These are phyloP conservation scores for Cephus spinipes DNA, from an alignment of 2,888 invertebrate genomes.

Conservation along the genomic window DNA sequence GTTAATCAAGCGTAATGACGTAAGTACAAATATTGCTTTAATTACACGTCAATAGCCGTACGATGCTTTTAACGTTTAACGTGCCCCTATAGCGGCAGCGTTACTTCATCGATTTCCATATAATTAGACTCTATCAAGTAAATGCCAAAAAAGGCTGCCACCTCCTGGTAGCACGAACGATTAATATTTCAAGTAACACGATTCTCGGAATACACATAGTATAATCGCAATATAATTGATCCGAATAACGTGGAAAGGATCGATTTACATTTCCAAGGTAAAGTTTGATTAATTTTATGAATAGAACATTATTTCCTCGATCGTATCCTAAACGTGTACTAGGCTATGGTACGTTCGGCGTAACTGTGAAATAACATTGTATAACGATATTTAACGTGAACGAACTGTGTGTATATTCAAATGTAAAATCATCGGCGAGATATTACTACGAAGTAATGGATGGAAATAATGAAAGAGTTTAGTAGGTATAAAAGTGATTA, in stretches of 20 bases:
- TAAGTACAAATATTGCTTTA: conserved; percentile 55
- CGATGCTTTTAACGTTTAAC: conserved; percentile 42
- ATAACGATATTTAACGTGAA: background rate
- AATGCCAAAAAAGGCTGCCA: conserved; percentile 9
- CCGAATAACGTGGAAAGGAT: no score
- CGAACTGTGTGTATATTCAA: background rate
- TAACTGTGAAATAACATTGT: no score
- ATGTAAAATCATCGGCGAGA: background rate
- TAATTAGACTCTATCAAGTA: background rate
- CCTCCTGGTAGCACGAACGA: conserved; percentile 1
- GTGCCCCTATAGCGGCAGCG: background rate
- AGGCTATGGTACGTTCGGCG: no score
- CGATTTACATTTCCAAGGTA: no score
- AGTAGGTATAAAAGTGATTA: background rate
- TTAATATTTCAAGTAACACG: conserved; percentile 5
- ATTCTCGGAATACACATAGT: conserved; percentile 9
- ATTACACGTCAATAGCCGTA: conserved; percentile 46
- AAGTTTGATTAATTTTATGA: no score
- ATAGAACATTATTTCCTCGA: no score
- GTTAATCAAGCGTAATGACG: conserved; percentile 58
- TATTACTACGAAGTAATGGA: background rate
- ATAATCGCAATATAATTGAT: no score
- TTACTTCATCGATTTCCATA: background rate
- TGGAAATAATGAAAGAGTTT: background rate
- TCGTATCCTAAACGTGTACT: no score